Conservation (phyloP, 2,797 vertebrate genomes). For the Caiman crocodilus region DNA sequence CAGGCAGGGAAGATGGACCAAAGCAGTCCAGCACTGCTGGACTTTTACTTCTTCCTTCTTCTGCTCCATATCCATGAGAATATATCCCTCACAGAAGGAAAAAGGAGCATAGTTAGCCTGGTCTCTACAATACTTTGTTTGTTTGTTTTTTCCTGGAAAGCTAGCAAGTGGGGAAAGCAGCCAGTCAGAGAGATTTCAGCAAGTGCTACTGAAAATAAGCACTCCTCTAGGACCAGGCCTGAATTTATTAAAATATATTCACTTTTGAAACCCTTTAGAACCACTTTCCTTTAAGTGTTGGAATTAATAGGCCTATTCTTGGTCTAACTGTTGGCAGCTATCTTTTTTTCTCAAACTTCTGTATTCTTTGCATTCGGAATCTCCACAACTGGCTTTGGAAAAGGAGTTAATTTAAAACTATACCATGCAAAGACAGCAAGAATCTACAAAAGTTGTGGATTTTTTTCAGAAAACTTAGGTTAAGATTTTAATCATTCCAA, state of each 20-base stretch:
- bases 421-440: neutral
- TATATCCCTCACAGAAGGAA: too few relatives aligned
- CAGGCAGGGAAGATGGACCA: neutral
- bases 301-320: neutral
- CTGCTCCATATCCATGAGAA: too few relatives aligned
- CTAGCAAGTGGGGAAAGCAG: neutral
- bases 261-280: neutral
- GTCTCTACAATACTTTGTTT: neutral
- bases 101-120: too few relatives aligned
- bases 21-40: neutral
- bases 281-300: neutral
- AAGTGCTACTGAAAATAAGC: neutral
- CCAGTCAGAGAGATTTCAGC: neutral
- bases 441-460: neutral
- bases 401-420: neutral
- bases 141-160: neutral
- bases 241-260: neutral
- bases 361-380: neutral
- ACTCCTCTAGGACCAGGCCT: neutral
- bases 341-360: neutral
- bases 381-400: neutral
- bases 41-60: neutral
- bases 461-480: neutral
- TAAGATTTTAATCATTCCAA: neutral
- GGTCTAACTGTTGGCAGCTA: neutral